These are phyloP conservation scores for Phymanthus crucifer DNA, from an alignment of 92 coral and sea anemone species.

Conservation along the genomic window DNA sequence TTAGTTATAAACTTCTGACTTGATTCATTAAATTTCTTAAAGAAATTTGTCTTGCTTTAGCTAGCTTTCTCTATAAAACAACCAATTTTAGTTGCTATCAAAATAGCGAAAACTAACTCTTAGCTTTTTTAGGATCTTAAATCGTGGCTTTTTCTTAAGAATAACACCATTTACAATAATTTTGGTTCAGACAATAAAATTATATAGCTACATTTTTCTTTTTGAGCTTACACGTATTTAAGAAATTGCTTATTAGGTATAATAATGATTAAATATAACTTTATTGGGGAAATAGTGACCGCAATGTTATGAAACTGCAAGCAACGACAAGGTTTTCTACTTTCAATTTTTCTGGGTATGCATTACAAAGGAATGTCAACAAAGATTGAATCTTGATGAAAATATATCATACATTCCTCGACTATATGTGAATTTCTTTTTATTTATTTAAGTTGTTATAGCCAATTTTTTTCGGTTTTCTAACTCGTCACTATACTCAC, in stretches of 20 bases:
- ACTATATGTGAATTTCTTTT: no score
- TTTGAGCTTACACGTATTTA: neutral
- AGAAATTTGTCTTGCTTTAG: neutral
- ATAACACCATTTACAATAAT: conserved; percentile 9
- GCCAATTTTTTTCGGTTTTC: no score
- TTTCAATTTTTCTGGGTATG: no score
- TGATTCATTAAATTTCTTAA: no score
- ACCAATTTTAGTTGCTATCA: neutral
- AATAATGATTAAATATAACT: neutral
- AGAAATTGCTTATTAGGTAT: neutral
- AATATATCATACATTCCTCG: no score
- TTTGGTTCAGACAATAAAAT: conserved; percentile 3
- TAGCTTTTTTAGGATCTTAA: neutral
- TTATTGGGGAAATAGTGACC: neutral
- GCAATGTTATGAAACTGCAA: neutral
- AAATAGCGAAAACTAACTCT: neutral
- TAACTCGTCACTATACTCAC: no score
- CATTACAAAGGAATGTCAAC: no score
- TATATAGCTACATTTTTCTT: conserved; percentile 6
- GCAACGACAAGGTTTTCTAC: no score
- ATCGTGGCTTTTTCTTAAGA: conserved; percentile 1
- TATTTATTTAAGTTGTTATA: no score
- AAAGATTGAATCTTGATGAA: no score
- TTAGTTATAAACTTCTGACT: no score
- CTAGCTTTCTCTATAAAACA: neutral